phyloP scores from a whole-genome alignment of 1,140 invertebrate genomes.

The Gonatopus flavifemur region DNA sequence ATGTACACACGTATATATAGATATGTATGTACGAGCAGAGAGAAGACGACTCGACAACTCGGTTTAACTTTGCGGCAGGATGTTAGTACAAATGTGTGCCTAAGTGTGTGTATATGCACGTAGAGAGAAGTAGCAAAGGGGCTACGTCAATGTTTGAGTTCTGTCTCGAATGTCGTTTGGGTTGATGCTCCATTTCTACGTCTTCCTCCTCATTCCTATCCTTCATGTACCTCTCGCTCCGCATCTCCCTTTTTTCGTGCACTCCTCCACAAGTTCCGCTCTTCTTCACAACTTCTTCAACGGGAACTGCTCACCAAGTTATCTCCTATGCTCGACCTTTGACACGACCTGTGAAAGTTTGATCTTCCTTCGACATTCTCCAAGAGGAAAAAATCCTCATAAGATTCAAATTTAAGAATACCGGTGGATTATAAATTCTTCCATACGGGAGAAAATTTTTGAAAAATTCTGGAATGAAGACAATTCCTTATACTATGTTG shows the following conservation, averaged over 20 bases:
- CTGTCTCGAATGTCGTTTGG: constrained; percentile 41
- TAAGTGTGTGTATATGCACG: constrained; percentile 30
- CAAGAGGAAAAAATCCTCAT: no score
- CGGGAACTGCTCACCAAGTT: constrained; percentile 9
- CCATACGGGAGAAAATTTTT: no score
- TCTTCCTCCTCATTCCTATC: constrained; percentile 14
- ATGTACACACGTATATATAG: no score
- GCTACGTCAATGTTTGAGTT: constrained; percentile 45
- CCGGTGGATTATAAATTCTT: no score
- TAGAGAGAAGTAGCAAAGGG: constrained; percentile 20
- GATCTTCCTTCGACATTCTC: constrained; percentile 9
- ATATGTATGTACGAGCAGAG: no score
- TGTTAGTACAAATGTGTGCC: constrained; percentile 31
- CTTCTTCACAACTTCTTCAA: no score
- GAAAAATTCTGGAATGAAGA: no score
- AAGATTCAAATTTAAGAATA: no score
- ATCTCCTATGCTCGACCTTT: constrained; percentile 13
- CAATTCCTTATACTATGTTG: no score
- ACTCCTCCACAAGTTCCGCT: not conserved
- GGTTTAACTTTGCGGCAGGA: constrained; percentile 39
- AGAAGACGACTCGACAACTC: not conserved
- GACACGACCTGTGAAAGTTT: constrained; percentile 24
- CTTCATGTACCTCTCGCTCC: constrained; percentile 3
- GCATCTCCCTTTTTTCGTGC: not conserved
- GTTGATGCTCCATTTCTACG: constrained; percentile 15